phyloP scores from a whole-genome alignment of 2,888 invertebrate genomes.

The Nemapogon koenigi region DNA sequence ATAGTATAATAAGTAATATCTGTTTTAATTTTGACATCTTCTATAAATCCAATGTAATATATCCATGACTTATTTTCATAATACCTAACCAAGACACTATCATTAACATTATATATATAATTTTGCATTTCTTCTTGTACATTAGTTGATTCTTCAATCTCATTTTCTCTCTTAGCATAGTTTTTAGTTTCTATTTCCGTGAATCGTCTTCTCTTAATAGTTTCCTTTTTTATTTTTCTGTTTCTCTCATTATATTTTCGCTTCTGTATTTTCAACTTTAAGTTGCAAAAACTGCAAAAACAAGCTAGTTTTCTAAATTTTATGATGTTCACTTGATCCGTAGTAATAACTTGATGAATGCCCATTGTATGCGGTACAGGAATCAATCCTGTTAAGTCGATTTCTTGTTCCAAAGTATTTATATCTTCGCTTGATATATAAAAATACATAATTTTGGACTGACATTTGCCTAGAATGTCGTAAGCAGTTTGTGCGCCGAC shows the following conservation, averaged over 20 bases:
- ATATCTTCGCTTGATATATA: slow-evolving; percentile 9
- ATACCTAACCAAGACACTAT: slow-evolving; percentile 9
- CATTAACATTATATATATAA: neutral
- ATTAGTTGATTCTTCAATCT: neutral
- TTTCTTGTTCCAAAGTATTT: slow-evolving; percentile 9
- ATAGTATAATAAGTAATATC: slow-evolving; percentile 1
- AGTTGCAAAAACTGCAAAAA: slow-evolving; percentile 4
- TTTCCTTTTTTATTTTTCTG: neutral
- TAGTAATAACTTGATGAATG: slow-evolving; percentile 12
- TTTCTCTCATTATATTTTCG: neutral
- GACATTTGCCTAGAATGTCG: neutral
- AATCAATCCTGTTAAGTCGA: slow-evolving; percentile 9
- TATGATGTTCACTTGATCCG: slow-evolving; percentile 7
- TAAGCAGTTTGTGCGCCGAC: slow-evolving; percentile 2
- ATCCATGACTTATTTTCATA: slow-evolving; percentile 9
- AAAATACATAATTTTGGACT: neutral
- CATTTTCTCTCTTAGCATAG: neutral
- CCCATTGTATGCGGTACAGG: slow-evolving; percentile 12
- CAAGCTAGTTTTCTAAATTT: slow-evolving; percentile 9
- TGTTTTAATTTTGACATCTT: neutral
- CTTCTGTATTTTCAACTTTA: slow-evolving; percentile 1
- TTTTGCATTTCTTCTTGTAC: neutral
- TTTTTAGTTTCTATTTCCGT: neutral
- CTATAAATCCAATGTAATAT: slow-evolving; percentile 10
- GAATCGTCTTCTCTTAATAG: neutral